phyloP scores from a whole-genome alignment of 2,797 vertebrate genomes.

The Pitangus sulphuratus region DNA sequence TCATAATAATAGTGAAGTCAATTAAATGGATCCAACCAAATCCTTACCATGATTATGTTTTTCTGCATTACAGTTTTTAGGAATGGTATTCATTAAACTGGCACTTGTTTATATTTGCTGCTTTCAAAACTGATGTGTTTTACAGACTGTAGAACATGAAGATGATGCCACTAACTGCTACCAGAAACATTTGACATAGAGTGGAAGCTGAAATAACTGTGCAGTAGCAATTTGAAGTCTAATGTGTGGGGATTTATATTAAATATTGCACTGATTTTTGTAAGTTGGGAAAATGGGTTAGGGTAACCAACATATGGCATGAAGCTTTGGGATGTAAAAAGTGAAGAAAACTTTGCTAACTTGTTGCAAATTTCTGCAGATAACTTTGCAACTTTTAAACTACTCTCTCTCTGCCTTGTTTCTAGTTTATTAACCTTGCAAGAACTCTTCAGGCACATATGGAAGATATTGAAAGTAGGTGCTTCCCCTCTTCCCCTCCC shows the following conservation, averaged over 20 bases:
- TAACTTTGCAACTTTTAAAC: conserved; percentile 80
- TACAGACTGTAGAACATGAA: not conserved
- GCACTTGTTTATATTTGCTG: not conserved
- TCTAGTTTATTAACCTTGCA: conserved; percentile 99
- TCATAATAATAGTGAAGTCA: not conserved
- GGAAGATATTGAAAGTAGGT: conserved; percentile 99
- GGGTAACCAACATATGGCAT: not conserved
- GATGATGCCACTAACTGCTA: not conserved
- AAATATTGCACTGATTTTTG: conserved; percentile 32
- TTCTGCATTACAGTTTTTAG: not conserved
- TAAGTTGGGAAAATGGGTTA: conserved; percentile 19
- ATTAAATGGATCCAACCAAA: not conserved
- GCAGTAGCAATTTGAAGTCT: not conserved
- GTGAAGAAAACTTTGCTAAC: conserved; percentile 69
- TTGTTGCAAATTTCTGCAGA: conserved; percentile 64
- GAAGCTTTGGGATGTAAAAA: conserved; percentile 8
- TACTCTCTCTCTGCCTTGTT: conserved; percentile 84
- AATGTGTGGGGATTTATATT: not conserved
- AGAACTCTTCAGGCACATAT: conserved; percentile 98
- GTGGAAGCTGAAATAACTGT: not conserved
- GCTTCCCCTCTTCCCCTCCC: conserved; percentile 65
- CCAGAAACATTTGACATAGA: not conserved
- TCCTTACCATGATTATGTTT: not conserved
- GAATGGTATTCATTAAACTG: not conserved
- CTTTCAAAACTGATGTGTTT: not conserved